Base-by-base conservation (phyloP, 2,113 vertebrate genomes). In the Terrapene triunguis region DNA sequence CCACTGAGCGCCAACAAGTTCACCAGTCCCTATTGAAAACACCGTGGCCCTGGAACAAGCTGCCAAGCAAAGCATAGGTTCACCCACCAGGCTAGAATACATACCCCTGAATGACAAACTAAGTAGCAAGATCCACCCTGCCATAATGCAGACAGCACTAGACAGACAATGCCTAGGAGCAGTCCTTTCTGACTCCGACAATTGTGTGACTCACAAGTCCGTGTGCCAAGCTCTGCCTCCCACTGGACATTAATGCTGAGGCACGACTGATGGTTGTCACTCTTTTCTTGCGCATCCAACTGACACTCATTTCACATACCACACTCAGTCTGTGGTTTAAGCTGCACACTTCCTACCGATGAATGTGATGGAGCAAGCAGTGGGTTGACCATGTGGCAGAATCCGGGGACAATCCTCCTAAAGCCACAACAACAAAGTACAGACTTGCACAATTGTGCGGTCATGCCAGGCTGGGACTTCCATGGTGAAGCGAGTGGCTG, bases 21-120 rank as follows among this genome's bases (percentile, higher is more conserved):
- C 72, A 76, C 21, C 38, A 1, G 22, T 38, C 69, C 69, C 32
- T 89, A 47, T 59, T 1, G 0, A 38, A 16, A n/a, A 12, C 5
- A 21, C 21, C 24, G 11, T 7, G 3, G 24, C n/a, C 57, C 62
- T 50, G 11, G 48, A 54, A 54, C n/a, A 55, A 42, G 8, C 21
- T 10, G 22, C 21, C 17, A 6, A n/a, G 80, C n/a, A 47, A 62
- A 21, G n/a, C 38, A 53, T n/a, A 80, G 10, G 10, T 55, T 57
- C 48, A 35, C 12, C 17, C 11, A 8, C 8, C 57, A n/a, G 78
- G 27, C 44, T 51, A 55, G 69, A 50, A 50, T 10, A 44, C 8
- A 50, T 80, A 80, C 80, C 42, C 3, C 0, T 4, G 0, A 0
- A 11, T 38, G n/a, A 8, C 0, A 0, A 29, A n/a, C 8, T 2